A percentile compares a stretch with the other conserved stretches of the same genome.
phyloP scores from a whole-genome alignment of 2,797 vertebrate species.

The Myripristis jacobus region DNA sequence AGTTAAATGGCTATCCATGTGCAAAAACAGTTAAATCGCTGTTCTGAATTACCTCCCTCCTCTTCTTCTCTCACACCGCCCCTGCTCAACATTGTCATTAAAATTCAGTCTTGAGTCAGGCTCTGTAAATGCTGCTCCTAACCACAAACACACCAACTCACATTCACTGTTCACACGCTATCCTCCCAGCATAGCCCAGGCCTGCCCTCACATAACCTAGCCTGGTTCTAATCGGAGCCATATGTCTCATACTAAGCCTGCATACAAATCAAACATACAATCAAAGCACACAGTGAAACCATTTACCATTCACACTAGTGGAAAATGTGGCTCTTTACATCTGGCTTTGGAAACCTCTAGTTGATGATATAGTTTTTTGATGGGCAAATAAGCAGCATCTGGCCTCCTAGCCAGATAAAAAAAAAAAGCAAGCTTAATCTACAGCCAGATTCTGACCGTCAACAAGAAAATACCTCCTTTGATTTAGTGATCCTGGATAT shows the following conservation, averaged over 20 bases:
- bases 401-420: conserved; percentile 59
- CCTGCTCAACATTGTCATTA: conserved; percentile 64
- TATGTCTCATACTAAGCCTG: conserved; percentile 62
- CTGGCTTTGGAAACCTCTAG: conserved; percentile 55
- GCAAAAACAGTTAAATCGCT: conserved; percentile 37
- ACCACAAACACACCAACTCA: conserved; percentile 67
- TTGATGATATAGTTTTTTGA: conserved; percentile 37
- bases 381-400: conserved; percentile 48
- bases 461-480: conserved; percentile 34
- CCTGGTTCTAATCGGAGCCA: conserved; percentile 72
- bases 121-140: conserved; percentile 55
- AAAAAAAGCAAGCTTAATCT: conserved; percentile 53
- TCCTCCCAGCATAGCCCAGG: conserved; percentile 46
- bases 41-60: conserved; percentile 42
- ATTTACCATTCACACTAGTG: conserved; percentile 60
- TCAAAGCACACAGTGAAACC: conserved; percentile 68
- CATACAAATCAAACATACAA: conserved; percentile 68
- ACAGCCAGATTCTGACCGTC: conserved; percentile 37
- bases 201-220: conserved; percentile 71
- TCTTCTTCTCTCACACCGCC: conserved; percentile 23
- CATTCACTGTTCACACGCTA: conserved; percentile 75
- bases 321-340: conserved; percentile 72
- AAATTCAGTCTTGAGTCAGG: conserved; percentile 64
- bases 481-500: conserved; percentile 38
- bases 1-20: conserved; percentile 35